These are phyloP conservation scores for Cephus cinctus DNA, from an alignment of 1,140 invertebrate genomes.

Conservation along the genomic window DNA sequence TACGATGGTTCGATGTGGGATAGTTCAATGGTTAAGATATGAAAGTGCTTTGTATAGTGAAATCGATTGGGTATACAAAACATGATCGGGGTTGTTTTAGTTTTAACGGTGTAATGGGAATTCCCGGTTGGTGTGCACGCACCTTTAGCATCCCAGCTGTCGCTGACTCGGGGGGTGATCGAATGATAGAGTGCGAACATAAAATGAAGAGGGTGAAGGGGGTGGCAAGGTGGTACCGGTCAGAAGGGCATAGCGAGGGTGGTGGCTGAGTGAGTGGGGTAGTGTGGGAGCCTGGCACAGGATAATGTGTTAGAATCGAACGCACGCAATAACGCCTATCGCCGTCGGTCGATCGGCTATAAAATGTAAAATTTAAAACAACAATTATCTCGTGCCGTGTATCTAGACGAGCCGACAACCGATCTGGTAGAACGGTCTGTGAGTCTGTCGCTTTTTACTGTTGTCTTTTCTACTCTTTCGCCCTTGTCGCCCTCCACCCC, in stretches of 20 bases:
- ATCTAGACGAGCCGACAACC: constrained; percentile 27
- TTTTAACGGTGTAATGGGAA: neutral
- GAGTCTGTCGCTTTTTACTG: no score
- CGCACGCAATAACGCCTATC: constrained; percentile 39
- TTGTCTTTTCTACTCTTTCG: constrained; percentile 17
- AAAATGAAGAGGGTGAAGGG: constrained; percentile 13
- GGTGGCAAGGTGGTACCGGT: constrained; percentile 3
- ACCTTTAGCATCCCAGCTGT: constrained; percentile 12
- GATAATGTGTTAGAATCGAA: constrained; percentile 34
- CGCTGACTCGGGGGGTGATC: constrained; percentile 17
- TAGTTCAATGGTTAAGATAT: no score
- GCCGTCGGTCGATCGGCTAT: constrained; percentile 30
- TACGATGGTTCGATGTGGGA: no score
- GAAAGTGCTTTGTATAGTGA: no score
- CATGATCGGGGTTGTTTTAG: neutral
- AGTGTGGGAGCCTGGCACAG: constrained; percentile 1
- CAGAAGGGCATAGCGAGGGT: neutral
- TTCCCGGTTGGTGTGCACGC: constrained; percentile 1
- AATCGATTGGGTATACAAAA: neutral
- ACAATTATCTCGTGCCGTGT: constrained; percentile 42
- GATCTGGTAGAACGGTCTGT: no score
- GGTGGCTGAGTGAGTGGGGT: neutral
- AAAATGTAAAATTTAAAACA: constrained; percentile 39
- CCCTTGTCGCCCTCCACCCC: constrained; percentile 10
- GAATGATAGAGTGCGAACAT: constrained; percentile 19